Percentiles rank a stretch among this genome's conserved stretches.
These are phyloP conservation scores for Aurelia coerulea DNA, from an alignment of 30 jellyfish, hydroid and myxozoan species.

Conservation along the genomic window DNA sequence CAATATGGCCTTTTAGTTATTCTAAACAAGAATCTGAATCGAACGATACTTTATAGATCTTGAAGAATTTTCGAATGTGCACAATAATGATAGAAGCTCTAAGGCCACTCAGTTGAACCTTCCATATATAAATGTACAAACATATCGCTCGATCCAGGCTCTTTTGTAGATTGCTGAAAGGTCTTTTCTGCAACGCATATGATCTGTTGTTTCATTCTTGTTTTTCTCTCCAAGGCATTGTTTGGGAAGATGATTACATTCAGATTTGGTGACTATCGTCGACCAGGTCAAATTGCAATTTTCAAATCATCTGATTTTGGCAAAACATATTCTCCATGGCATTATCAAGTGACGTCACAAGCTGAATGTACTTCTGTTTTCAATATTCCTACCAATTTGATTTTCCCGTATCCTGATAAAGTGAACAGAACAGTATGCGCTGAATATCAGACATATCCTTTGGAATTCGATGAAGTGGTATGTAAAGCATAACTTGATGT, in stretches of 20 bases:
- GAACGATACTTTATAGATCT: too few species aligned
- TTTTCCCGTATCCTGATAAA: slow-evolving; percentile 78
- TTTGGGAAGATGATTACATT: slow-evolving; percentile 49
- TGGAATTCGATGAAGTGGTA: slow-evolving; percentile 92
- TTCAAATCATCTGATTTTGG: slow-evolving; percentile 80
- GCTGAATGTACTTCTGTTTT: slow-evolving; percentile 76
- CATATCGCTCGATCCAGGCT: too few species aligned
- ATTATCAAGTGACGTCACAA: slow-evolving; percentile 62
- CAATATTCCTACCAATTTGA: slow-evolving; percentile 79
- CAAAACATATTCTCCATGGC: slow-evolving; percentile 86
- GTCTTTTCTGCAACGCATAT: too few species aligned
- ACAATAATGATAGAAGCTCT: too few species aligned
- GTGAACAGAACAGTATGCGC: slow-evolving; percentile 84
- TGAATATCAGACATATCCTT: slow-evolving; percentile 72
- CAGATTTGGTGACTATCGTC: slow-evolving; percentile 86
- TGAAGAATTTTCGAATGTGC: too few species aligned
- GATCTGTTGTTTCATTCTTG: too few species aligned
- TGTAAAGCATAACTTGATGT: not conserved
- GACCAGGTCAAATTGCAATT: slow-evolving; percentile 92
- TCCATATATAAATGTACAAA: too few species aligned
- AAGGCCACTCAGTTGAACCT: too few species aligned
- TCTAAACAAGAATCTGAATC: too few species aligned
- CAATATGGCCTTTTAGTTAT: too few species aligned
- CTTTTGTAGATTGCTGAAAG: too few species aligned
- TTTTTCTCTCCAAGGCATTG: slow-evolving; percentile 53